Base-by-base conservation (phyloP, 2,888 invertebrate species). In the Xestobium rufovillosum region DNA sequence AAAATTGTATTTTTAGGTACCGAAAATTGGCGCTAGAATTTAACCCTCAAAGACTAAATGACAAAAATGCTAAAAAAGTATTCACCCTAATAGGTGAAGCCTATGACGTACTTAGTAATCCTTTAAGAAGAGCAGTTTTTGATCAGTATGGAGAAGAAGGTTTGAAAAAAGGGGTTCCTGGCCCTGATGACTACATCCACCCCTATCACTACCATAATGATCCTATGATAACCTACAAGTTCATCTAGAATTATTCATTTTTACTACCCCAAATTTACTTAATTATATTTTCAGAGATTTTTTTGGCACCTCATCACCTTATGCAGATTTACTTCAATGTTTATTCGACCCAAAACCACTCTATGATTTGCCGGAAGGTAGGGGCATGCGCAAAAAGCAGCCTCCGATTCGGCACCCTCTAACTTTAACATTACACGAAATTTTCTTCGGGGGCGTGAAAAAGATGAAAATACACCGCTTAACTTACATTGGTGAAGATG, bases 101-200 rank as follows among this genome's bases (percentile, higher is more conserved):
- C 0, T 89, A 80, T 59, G 87, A 88, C 52, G 80, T 87, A 4
- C 67, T 89, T 14, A 73, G 76, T 1, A 70, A 83, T 60, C 75
- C 80, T 26, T 65, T 77, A 42, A 67, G 66, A 41, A 71, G 84
- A 38, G 81, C 87, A 9, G 76, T 90, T 10, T 94, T 83, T 66
- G 90, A 92, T 64, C 85, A 87, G 54, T 91, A 83, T 63, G 92
- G 92, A 0, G 90, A 90, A 63, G 83, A 83, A 53, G 90, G 89
- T 0, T 68, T 92, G 28, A 88, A 88, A 60, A 74, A 73, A 52
- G 89, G 90, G 0, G 76, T 89, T 0, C 80, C 83, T 3, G 74
- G 80, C 2, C 80, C 80, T 1, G 57, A 68, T 34, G 71, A 71
- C 41, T 83, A 74, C 59, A 76, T 83, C 47, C 75, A 78, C 36